Evolutionary conservation across 2,113 vertebrate species (phyloP), one percentile per base, ranked within the genome.

Genomic region (Gila orcuttii): DNA sequence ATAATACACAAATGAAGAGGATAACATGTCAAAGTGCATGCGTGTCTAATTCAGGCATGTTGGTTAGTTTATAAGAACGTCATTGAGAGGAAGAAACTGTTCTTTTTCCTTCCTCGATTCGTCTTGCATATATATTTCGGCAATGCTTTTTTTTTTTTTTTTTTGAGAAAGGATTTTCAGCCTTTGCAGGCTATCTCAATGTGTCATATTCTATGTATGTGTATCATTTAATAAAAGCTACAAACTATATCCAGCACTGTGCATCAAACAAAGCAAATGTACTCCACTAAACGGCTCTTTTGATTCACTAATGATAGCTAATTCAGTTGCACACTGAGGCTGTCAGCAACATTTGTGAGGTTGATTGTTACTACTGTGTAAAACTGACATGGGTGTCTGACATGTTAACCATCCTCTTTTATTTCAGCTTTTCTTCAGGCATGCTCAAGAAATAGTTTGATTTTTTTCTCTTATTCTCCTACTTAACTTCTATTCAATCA

Each of bases 301-400:
- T 59, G 77, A 60, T 79, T 60, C 11, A 39, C 5, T 79, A 17
- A 79, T 79, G 33, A 79, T 79, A 13, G 55, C 23, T 60, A 42
- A 39, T 8, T 60, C 33, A 79, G 33, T 2, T 25, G 77, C 55
- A 60, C 17, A 33, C 36, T 79, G 77, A 79, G 77, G 33, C 55
- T 79, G 55, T 79, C 77, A 79, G 33, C 10, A 60, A 15, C 77
- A 79, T 60, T 79, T 79, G 23, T 79, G 33, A 60, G 55, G 23
- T 42, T 79, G 55, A 79, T 79, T 60, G 77, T 79, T 15, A 13
- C 11, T n/a, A 15, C 33, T 60, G 33, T 60, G 77, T 42, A 12
- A 79, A 42, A 2, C 77, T 60, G 55, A n/a, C n/a, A n/a, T 42
- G 77, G 77, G 21, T n/a, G 69, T 42, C 39, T 59, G 77, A 21